phyloP scores from a whole-genome alignment of 2,113 vertebrate genomes.

The Hystrix brachyura region DNA sequence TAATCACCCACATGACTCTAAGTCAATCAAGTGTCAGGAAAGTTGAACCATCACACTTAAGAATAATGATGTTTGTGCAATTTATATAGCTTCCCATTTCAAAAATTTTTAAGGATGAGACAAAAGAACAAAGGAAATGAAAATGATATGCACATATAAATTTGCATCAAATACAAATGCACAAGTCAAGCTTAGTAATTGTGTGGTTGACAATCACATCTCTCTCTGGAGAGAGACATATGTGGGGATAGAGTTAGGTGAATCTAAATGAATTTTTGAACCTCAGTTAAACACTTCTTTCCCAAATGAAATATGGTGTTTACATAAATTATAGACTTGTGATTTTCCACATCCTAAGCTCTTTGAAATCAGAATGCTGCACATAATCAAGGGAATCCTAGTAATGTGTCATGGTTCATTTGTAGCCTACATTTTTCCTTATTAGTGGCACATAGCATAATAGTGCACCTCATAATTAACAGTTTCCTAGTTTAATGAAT shows the following conservation, averaged over 20 bases:
- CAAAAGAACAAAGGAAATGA: not conserved
- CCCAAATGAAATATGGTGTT: not conserved
- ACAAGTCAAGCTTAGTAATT: not conserved
- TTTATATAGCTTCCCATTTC: not conserved
- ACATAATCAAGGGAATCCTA: not conserved
- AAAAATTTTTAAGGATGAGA: not conserved
- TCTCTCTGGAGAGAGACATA: not conserved
- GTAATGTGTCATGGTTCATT: not conserved
- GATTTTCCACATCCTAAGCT: not conserved
- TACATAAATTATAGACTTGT: not conserved
- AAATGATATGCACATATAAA: fast-evolving
- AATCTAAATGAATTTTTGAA: not conserved
- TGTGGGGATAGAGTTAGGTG: not conserved
- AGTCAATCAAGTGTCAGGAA: too few species aligned
- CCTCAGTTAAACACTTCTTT: not conserved
- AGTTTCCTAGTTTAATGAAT: not conserved
- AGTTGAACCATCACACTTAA: not conserved
- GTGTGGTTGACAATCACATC: not conserved
- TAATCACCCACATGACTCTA: not conserved
- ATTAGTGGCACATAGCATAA: not conserved
- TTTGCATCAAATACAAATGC: not conserved
- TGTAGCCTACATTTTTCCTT: not conserved
- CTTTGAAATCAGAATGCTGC: not conserved
- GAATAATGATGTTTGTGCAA: not conserved
- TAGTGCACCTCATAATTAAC: not conserved